Base-by-base conservation (phyloP, 2,113 vertebrate species). In the Morone saxatilis region DNA sequence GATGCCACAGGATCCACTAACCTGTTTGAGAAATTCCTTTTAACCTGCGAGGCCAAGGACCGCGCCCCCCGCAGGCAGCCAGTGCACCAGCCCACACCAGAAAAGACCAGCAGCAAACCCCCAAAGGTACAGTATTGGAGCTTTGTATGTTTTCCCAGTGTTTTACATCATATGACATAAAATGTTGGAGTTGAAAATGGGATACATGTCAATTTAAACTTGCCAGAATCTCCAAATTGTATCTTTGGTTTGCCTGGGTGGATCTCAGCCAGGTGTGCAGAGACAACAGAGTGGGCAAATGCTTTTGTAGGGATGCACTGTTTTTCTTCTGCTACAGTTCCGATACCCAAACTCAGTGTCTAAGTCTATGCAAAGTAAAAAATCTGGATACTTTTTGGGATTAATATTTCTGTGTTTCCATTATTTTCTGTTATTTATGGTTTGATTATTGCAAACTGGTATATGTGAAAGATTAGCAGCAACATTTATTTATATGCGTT, bases 1-100 rank as follows among this genome's bases (percentile, higher is more conserved):
- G 94, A 94, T 6, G n/a, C 84, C 7, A 6, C 88, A 0, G 84
- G 87, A 16, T 93, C 94, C 48, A 92, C 94, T 7, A 95, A 95
- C 83, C 88, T 96, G 56, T 96, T 96, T 85, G 96, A 95, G 81
- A 95, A 94, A 86, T 96, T 96, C 83, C 86, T 96, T 68, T 81
- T 95, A 62, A 94, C 93, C 83, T 96, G 94, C 13, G 95, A 95
- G 71, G 96, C 95, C 48, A 96, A 96, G 59, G 96, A 96, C 75
- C 90, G 94, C 0, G 91, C 92, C 40, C 94, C 94, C 11, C 91
- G 95, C 69, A 90, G 93, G 85, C 93, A 72, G 47, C 65, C 85
- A 0, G 51, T 59, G 6, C 92, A 94, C 56, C 93, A 84, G 62
- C 16, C 85, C 16, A 6, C 63, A 1, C 0, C 76, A 1, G 92